Evolutionary conservation across 2,888 invertebrate species (phyloP).

Genomic region (Mesochorus sp.): DNA sequence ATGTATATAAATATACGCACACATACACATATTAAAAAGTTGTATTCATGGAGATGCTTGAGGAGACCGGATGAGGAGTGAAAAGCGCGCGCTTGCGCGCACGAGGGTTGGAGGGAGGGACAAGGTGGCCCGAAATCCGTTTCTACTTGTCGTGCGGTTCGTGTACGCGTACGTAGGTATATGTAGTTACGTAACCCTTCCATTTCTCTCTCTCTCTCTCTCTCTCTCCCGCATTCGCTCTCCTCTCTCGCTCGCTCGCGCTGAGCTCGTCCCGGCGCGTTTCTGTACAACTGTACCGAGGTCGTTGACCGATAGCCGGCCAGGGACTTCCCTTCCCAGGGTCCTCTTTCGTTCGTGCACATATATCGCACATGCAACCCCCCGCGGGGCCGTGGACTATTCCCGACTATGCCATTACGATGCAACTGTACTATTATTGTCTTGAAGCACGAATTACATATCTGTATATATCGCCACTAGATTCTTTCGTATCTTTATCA

Average conservation of each 20-base stretch:
- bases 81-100: slow-evolving; percentile 62
- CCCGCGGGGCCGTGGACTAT: slow-evolving; percentile 37
- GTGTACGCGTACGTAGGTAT: slow-evolving; percentile 50
- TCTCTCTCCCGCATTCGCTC: slow-evolving; percentile 30
- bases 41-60: neutral
- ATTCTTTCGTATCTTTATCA: neutral
- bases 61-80: slow-evolving; percentile 39
- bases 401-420: slow-evolving; percentile 36
- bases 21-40: too few relatives aligned
- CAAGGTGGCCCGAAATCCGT: slow-evolving; percentile 53
- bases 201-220: slow-evolving; percentile 33
- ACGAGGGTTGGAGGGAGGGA: neutral
- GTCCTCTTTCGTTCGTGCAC: slow-evolving; percentile 64
- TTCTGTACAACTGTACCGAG: slow-evolving; percentile 71
- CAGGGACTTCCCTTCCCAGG: slow-evolving; percentile 73
- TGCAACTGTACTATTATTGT: slow-evolving; percentile 48
- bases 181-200: slow-evolving; percentile 62
- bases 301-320: slow-evolving; percentile 79
- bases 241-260: neutral
- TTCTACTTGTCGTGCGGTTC: slow-evolving; percentile 41
- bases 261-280: slow-evolving; percentile 65
- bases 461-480: neutral
- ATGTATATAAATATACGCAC: neutral
- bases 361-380: slow-evolving; percentile 44
- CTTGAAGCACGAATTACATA: neutral